Base-by-base conservation (phyloP, 2,888 invertebrate species). In the Plagodis pulveraria region DNA sequence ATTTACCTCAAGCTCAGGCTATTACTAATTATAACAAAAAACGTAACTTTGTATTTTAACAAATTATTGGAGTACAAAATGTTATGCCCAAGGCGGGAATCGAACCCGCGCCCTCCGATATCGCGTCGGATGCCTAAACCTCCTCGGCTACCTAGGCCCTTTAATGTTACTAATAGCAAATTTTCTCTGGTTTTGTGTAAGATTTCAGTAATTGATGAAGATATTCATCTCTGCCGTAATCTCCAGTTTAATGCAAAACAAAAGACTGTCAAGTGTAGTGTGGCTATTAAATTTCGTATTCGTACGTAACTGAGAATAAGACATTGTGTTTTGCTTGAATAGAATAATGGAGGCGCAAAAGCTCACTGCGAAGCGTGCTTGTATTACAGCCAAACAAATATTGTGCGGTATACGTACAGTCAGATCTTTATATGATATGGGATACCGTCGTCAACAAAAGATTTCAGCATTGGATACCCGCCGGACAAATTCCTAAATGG, bases 251-350 rank as follows among this genome's bases (percentile, higher is more conserved):
- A 50, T 46, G 49, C 56, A 62, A 62, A 61, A 63, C 61, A 56
- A 61, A 48, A 49, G 50, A 48, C 47, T 40, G 46, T 50, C 55
- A 34, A 53, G 56, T 40, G 40, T 40, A 40, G 53, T 50, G 47
- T 38, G 59, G 57, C 55, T 73, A 56, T 56, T 76, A 74, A 75
- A 77, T 74, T 74, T 71, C 68, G 67, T 22, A 22, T 4, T 22
- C 64, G 67, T 63, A 40, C 40, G 55, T 67, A 69, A 62, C 69
- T 61, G 65, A 62, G 76, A 78, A 77, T 77, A 78, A 77, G 73
- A 81, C 74, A 77, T 80, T 81, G 79, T 78, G 74, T 70, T 69
- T 56, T 47, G 66, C 53, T 53, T 76, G 77, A 81, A 81, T 77
- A 67, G 71, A 70, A 70, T 68, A 70, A 73, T 64, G 57, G 59